Base-by-base conservation (phyloP, 1,140 invertebrate species). In the Drosophila lacertosa region DNA sequence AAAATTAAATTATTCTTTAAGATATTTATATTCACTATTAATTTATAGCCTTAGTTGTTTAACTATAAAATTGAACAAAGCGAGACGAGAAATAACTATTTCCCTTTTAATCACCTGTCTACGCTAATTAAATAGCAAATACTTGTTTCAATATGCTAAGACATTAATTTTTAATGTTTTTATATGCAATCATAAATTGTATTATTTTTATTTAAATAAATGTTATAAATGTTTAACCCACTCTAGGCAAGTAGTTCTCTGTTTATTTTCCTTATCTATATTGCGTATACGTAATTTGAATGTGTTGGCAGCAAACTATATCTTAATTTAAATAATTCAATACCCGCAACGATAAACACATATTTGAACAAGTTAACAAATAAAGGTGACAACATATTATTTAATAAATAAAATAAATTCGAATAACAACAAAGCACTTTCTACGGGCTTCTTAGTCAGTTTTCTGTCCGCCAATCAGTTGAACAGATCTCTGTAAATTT, bases 401-500 rank as follows among this genome's bases (percentile, higher is more conserved):
- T 64, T 55, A 39, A 55, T 55, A 48, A 64, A 15, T 54, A 40
- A 35, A 60, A 48, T 7, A 45, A n/a, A 44, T 47, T 13, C 44
- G 13, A 45, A 16, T n/a, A 48, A 45, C 40, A 18, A 29, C 9
- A 11, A 51, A 82, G 37, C 55, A 74, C 57, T 78, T 66, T 78
- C 70, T 69, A 72, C 54, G 48, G 35, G 35, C 44, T 58, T 65
- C 11, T 57, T 44, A 71, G 45, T 50, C 44, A 35, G 54, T 44
- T 32, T 40, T 40, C 11, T 35, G 48, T 15, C 0, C 13, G 10
- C 6, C 42, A 77, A 89, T 86, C 74, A 58, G 40, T 64, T 57
- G 42, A 37, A 32, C 10, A 18, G 50, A 80, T 81, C 77, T 77
- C 32, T 67, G 45, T 54, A 44, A 70, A 58, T 69, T 69, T 58